Evolutionary conservation across 2,113 vertebrate genomes (phyloP).

Genomic region (human (Homo sapiens)): DNA sequence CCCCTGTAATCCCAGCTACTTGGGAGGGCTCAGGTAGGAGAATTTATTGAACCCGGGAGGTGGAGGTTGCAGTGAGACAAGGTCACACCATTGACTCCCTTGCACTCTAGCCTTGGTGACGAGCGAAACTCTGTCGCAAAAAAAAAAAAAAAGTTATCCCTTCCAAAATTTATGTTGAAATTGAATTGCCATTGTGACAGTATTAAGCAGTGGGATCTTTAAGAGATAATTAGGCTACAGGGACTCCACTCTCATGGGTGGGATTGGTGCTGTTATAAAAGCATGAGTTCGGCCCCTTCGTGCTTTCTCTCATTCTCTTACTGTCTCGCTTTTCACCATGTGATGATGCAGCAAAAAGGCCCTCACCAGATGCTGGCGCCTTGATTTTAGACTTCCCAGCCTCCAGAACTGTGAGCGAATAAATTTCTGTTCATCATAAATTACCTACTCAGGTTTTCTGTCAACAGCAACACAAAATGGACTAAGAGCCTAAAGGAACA

Average conservation of each 20-base stretch:
- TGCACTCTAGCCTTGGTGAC: too few relatives aligned
- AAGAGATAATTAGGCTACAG: not conserved
- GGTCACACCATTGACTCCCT: too few relatives aligned
- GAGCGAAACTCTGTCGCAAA: too few relatives aligned
- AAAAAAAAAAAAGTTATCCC: too few relatives aligned
- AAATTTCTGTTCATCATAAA: not conserved
- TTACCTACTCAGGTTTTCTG: not conserved
- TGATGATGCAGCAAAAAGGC: not conserved
- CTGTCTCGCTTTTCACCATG: not conserved
- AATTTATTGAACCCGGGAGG: too few relatives aligned
- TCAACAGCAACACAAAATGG: not conserved
- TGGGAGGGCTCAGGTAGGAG: too few relatives aligned
- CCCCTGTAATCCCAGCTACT: too few relatives aligned
- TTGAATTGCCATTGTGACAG: not conserved
- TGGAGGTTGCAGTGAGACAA: too few relatives aligned
- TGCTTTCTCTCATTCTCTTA: not conserved
- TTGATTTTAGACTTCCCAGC: not conserved
- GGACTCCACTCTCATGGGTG: not conserved
- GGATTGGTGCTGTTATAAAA: not conserved
- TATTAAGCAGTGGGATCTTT: not conserved
- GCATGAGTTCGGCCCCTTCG: not conserved
- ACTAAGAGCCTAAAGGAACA: not conserved
- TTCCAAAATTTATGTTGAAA: not conserved
- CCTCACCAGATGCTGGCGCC: not conserved
- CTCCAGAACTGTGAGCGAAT: not conserved